Evolutionary conservation across 2,797 vertebrate species (phyloP).

Genomic region (Hypotaenidia philippensis): DNA sequence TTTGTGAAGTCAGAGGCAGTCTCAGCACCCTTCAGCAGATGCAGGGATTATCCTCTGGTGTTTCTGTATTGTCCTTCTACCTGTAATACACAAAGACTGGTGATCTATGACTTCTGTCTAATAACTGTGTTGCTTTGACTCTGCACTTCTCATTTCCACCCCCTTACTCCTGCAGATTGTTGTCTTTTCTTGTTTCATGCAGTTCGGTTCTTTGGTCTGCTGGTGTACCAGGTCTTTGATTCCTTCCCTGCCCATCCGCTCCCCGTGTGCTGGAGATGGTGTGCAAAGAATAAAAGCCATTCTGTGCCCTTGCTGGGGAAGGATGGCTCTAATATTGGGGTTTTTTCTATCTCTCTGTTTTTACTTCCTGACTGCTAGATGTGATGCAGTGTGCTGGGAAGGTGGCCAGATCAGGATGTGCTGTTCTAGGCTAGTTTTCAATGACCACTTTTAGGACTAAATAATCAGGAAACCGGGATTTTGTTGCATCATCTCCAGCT

Average conservation of each 20-base stretch:
- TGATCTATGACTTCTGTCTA: background rate
- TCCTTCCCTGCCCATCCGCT: background rate
- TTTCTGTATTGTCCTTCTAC: background rate
- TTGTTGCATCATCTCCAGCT: background rate
- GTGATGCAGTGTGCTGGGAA: conserved; percentile 17
- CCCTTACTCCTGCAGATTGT: background rate
- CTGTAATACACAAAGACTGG: background rate
- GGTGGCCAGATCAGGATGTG: conserved; percentile 29
- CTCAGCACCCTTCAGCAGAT: background rate
- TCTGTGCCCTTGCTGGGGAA: background rate
- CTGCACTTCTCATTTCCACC: background rate
- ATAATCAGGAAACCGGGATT: background rate
- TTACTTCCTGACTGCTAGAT: conserved; percentile 11
- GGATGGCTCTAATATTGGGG: background rate
- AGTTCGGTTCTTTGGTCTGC: background rate
- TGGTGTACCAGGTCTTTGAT: background rate
- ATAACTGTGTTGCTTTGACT: background rate
- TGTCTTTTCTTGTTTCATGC: background rate
- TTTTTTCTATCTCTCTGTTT: background rate
- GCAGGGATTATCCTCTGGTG: background rate
- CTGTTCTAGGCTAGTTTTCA: conserved; percentile 7
- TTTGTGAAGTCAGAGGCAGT: background rate
- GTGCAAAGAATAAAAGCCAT: background rate
- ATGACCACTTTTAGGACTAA: conserved; percentile 2
- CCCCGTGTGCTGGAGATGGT: accelerated